A percentile compares a stretch with the other conserved stretches of the same genome.
Evolutionary conservation across 2,797 vertebrate species (phyloP).

Genomic region (Helicolenus hilgendorfi): DNA sequence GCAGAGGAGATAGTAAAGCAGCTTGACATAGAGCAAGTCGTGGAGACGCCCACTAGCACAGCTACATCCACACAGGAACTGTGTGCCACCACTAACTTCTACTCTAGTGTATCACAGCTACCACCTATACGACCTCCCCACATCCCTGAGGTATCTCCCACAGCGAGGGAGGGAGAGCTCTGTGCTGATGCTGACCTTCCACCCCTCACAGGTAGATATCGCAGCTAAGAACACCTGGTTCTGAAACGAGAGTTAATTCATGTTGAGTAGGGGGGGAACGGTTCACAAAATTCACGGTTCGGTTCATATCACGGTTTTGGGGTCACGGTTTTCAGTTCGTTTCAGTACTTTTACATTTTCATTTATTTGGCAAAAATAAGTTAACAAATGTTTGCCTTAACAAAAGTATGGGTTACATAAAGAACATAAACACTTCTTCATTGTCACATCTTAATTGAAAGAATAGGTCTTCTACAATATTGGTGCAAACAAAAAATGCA

Average conservation of each 20-base stretch:
- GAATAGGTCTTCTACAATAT: too few relatives aligned
- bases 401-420: too few relatives aligned
- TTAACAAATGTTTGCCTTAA: too few relatives aligned
- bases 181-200: slow-evolving; percentile 93
- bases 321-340: too few relatives aligned
- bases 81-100: slow-evolving; percentile 88
- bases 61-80: slow-evolving; percentile 85
- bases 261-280: neutral
- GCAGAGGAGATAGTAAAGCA: slow-evolving; percentile 98
- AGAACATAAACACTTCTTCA: too few relatives aligned
- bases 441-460: too few relatives aligned
- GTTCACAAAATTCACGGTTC: too few relatives aligned
- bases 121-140: slow-evolving; percentile 85
- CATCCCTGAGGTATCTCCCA: slow-evolving; percentile 83
- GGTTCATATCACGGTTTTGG: too few relatives aligned
- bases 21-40: slow-evolving; percentile 96
- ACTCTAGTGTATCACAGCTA: slow-evolving; percentile 89
- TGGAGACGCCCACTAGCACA: slow-evolving; percentile 94
- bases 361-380: too few relatives aligned
- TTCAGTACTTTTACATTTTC: too few relatives aligned
- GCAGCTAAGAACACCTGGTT: neutral
- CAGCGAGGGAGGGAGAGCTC: slow-evolving; percentile 91
- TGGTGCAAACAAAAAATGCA: too few relatives aligned
- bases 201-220: slow-evolving; percentile 94
- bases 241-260: neutral